Conservation (phyloP, 1,140 invertebrate species). For the Cyclina sinensis region DNA sequence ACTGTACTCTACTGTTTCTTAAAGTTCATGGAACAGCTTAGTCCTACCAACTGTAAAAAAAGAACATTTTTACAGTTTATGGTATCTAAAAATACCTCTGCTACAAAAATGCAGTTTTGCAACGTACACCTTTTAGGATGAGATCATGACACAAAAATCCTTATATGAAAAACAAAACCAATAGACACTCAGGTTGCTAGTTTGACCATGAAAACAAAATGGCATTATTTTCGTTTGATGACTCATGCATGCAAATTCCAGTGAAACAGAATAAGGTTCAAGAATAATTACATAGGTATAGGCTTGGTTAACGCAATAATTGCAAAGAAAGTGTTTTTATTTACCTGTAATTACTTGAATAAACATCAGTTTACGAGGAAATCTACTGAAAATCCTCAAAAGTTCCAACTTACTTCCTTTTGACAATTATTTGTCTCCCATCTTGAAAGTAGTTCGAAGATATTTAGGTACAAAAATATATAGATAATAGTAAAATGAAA, state of each 20-base stretch:
- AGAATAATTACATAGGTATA: not conserved
- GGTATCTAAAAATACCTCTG: too few relatives aligned
- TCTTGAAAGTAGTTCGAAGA: conserved; percentile 47
- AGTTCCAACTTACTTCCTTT: conserved; percentile 45
- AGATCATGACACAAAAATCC: too few relatives aligned
- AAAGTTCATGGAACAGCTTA: too few relatives aligned
- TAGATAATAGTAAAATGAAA: not conserved
- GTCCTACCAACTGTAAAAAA: too few relatives aligned
- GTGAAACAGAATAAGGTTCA: not conserved
- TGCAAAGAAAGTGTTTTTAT: not conserved
- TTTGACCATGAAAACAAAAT: not conserved
- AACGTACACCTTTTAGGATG: too few relatives aligned
- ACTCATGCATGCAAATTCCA: conserved; percentile 47
- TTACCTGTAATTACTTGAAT: not conserved
- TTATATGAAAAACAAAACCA: too few relatives aligned
- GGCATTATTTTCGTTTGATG: conserved; percentile 17
- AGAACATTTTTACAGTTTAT: too few relatives aligned
- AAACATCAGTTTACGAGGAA: not conserved
- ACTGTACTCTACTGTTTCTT: too few relatives aligned
- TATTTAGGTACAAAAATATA: not conserved
- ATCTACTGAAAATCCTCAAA: not conserved
- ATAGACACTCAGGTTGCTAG: too few relatives aligned
- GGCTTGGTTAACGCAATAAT: not conserved
- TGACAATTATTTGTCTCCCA: conserved; percentile 48
- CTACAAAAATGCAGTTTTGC: too few relatives aligned